These are phyloP conservation scores for Aporophyla nigra DNA, from an alignment of 2,888 invertebrate species.

Conservation along the genomic window DNA sequence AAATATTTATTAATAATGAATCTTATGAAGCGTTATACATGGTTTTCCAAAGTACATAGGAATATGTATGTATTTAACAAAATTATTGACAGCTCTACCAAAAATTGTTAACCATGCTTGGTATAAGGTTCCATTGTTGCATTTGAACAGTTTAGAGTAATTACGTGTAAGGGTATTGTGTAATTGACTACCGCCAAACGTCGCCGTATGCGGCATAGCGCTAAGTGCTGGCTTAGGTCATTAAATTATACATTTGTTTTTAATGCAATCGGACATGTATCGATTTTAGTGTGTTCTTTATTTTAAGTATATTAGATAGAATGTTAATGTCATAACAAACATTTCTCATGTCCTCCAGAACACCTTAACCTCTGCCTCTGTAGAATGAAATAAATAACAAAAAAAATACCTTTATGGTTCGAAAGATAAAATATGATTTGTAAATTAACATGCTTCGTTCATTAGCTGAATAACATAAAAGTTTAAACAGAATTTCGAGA, in stretches of 20 bases:
- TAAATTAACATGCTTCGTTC: conserved; percentile 2
- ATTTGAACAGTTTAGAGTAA: conserved; percentile 63
- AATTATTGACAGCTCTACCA: conserved; percentile 74
- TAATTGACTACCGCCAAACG: conserved; percentile 66
- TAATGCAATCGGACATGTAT: conserved; percentile 49
- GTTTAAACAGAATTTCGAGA: not conserved
- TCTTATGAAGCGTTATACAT: conserved; percentile 46
- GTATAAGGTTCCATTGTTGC: conserved; percentile 70
- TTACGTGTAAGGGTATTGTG: conserved; percentile 60
- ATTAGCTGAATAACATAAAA: not conserved
- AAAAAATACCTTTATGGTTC: not conserved
- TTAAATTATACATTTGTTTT: conserved; percentile 29
- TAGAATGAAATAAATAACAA: not conserved
- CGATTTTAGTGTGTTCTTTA: conserved; percentile 17
- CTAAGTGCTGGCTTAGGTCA: conserved; percentile 37
- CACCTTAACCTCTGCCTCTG: not conserved
- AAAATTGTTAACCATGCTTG: conserved; percentile 69
- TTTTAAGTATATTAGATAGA: not conserved
- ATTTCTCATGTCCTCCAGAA: not conserved
- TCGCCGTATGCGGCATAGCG: conserved; percentile 49
- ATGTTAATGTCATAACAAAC: not conserved
- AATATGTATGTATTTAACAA: conserved; percentile 63
- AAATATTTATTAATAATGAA: conserved; percentile 36
- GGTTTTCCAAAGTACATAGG: conserved; percentile 49
- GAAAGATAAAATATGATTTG: not conserved